A percentile compares a stretch with the other conserved stretches of the same genome.
Conservation (phyloP, 1,140 invertebrate genomes). For the Cardiocondyla obscurior region DNA sequence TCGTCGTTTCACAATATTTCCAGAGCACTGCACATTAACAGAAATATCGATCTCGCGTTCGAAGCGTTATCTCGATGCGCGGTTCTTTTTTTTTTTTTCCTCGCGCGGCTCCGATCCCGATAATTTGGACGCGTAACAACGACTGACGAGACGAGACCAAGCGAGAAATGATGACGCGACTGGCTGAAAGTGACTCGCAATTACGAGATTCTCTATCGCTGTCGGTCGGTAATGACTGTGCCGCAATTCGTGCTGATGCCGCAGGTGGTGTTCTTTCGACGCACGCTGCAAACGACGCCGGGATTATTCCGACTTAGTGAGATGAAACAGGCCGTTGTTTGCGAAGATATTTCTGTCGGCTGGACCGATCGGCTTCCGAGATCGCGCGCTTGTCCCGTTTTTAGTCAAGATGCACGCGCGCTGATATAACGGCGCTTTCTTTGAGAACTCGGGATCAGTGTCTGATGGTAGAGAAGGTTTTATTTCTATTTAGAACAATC, state of each 20-base stretch:
- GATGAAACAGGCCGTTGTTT: neutral
- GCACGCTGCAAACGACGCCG: neutral
- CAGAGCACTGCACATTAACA: neutral
- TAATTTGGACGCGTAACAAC: neutral
- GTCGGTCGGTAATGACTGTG: conserved; percentile 57
- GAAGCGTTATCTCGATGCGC: neutral
- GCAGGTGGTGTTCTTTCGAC: neutral
- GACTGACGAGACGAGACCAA: conserved; percentile 63
- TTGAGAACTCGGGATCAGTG: no score
- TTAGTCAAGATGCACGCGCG: neutral
- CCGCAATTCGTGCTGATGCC: conserved; percentile 46
- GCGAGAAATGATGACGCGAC: conserved; percentile 71
- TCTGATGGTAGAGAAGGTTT: no score
- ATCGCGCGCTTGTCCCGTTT: neutral
- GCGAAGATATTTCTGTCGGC: conserved; percentile 26
- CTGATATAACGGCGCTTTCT: conserved; percentile 22
- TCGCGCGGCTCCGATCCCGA: neutral
- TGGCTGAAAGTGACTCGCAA: conserved; percentile 26
- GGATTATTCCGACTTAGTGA: conserved; percentile 18
- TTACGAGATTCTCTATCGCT: conserved; percentile 56
- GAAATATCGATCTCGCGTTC: neutral
- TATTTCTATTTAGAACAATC: no score
- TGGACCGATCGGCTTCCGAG: neutral
- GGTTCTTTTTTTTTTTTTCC: no score
- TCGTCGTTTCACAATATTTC: neutral